Percentiles rank a stretch among this genome's conserved stretches.
phyloP scores from a whole-genome alignment of 2,113 vertebrate genomes.

The Lanius ludovicianus region DNA sequence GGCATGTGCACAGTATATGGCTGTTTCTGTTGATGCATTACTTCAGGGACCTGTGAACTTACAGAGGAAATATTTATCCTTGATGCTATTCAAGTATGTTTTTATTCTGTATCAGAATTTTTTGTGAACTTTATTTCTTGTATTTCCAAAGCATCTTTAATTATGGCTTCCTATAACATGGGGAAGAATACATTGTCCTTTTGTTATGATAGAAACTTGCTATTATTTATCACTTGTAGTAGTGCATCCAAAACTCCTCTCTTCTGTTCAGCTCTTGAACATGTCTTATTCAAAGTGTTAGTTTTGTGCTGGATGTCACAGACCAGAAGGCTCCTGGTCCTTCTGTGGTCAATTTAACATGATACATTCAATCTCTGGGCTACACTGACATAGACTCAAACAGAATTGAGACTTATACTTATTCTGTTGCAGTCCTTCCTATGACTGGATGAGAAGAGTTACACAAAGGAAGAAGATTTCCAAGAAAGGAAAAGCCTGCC shows the following conservation, averaged over 20 bases:
- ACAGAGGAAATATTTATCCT: background rate
- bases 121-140: background rate
- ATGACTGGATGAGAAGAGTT: constrained; percentile 98
- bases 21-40: background rate
- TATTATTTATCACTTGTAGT: background rate
- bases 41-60: background rate
- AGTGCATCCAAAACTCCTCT: background rate
- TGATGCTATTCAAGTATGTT: background rate
- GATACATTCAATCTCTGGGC: background rate
- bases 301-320: background rate
- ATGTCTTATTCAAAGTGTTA: background rate
- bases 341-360: background rate
- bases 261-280: background rate
- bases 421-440: constrained; percentile 85
- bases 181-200: accelerated
- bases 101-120: background rate
- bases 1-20: background rate
- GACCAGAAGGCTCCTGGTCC: background rate
- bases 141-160: background rate
- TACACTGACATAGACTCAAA: background rate
- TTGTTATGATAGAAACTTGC: background rate
- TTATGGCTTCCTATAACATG: background rate
- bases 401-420: background rate
- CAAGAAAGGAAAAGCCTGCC: constrained; percentile 95
- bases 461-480: constrained; percentile 92